Conservation (phyloP, 2,797 vertebrate genomes). For the Enteromius viviparus region DNA sequence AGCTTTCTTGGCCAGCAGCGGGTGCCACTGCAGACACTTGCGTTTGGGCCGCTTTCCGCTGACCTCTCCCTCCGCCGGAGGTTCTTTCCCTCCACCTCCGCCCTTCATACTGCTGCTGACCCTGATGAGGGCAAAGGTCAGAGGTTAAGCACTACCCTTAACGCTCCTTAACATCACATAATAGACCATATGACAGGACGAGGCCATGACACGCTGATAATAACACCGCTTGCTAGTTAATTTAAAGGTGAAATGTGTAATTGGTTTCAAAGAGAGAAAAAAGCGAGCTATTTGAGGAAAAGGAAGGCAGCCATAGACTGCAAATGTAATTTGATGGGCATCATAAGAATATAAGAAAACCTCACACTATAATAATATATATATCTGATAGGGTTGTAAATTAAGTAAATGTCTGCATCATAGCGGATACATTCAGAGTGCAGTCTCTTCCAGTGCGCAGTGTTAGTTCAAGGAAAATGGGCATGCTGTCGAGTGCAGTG, state of each 20-base stretch:
- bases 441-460: not conserved
- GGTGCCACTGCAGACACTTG: slow-evolving; percentile 99
- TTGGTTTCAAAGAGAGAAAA: not conserved
- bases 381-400: slow-evolving; percentile 1
- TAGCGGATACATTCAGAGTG: not conserved
- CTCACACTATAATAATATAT: not conserved
- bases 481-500: slow-evolving; percentile 10
- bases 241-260: slow-evolving; percentile 18
- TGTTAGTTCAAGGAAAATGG: slow-evolving; percentile 12
- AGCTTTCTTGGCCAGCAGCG: slow-evolving; percentile 94
- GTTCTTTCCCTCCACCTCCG: slow-evolving; percentile 91
- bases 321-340: slow-evolving; percentile 17
- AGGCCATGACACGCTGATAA: slow-evolving; percentile 27
- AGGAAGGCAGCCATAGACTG: not conserved
- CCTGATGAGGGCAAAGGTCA: slow-evolving; percentile 62
- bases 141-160: slow-evolving; percentile 12
- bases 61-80: slow-evolving; percentile 88
- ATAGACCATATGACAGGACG: slow-evolving; percentile 22
- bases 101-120: slow-evolving; percentile 96
- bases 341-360: slow-evolving; percentile 2
- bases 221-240: slow-evolving; percentile 25
- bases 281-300: not conserved
- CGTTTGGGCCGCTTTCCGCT: slow-evolving; percentile 93
- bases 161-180: slow-evolving; percentile 17
- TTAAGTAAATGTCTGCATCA: not conserved